Base-by-base conservation (phyloP, 2,797 vertebrate species). In the Syndactyla subalaris region DNA sequence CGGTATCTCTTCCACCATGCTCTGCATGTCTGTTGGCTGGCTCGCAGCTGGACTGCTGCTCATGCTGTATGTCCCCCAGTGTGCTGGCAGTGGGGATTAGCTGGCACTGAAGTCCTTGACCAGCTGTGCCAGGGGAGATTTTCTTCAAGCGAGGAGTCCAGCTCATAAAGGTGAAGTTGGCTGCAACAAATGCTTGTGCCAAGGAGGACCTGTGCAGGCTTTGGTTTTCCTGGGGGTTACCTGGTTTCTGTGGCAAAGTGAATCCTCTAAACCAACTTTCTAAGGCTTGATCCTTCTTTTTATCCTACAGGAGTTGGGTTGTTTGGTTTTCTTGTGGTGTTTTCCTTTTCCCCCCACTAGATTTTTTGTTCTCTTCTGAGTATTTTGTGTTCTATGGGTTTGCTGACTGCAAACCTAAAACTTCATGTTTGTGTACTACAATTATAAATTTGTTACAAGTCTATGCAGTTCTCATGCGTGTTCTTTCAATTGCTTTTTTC, bases 41-140 rank as follows among this genome's bases (percentile, higher is more conserved):
- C 36, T 75, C 9, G 65, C 20, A 10, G 62, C 71, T 45, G 75
- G 48, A 4, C 34, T 5, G 2, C 52, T 38, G 67, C 52, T 71
- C 1, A 0, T 54, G 55, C n/a, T 1, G 1, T 3, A 2, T 16
- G 8, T 80, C 55, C 59, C 41, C 8, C 0, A 10, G 6, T 3
- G 32, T 11, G 15, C 71, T 67, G 84, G 34, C 72, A 7, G 6
- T 30, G 29, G 54, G 61, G 45, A 63, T 10, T 2, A 39, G 45
- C 51, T 91, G 80, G 58, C n/a, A 13, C 63, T 21, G 49, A 38
- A 46, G 68, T 32, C 32, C 26, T 49, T 49, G 39, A 45, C 49
- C 58, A 45, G 52, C 58, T 85, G 22, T 67, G 59, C 54, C 52
- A 46, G 39, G 30, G 38, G 7, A 78, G 30, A 13, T 39, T 36